phyloP scores from a whole-genome alignment of 2,113 vertebrate genomes.

The Tragelaphus strepsiceros region DNA sequence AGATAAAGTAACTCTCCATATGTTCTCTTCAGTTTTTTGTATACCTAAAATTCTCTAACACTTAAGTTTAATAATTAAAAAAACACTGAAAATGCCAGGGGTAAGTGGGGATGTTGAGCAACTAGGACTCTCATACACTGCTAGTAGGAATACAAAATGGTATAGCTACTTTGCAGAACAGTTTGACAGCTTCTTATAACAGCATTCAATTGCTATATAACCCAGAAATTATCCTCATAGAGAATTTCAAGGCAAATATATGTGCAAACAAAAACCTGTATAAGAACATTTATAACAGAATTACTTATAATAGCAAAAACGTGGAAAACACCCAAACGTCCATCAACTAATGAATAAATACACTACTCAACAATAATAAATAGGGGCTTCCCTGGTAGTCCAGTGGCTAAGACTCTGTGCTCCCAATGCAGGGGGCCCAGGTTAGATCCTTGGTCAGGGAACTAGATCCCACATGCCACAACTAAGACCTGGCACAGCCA shows the following conservation, averaged over 20 bases:
- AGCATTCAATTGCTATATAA: neutral
- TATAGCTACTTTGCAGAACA: neutral
- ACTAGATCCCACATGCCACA: neutral
- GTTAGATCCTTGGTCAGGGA: neutral
- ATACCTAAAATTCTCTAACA: constrained; percentile 12
- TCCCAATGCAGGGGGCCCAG: neutral
- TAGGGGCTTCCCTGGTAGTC: neutral
- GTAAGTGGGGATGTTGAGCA: neutral
- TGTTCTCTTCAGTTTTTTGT: neutral
- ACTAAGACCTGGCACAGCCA: neutral
- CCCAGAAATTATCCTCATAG: neutral
- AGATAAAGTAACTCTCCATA: neutral
- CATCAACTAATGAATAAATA: neutral
- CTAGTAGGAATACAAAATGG: neutral
- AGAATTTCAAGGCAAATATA: constrained; percentile 17
- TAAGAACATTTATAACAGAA: neutral
- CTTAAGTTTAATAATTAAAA: neutral
- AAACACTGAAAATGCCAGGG: neutral
- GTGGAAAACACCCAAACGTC: neutral
- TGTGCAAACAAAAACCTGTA: neutral
- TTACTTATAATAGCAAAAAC: neutral
- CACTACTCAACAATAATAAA: neutral
- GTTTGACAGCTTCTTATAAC: neutral
- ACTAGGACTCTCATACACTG: neutral
- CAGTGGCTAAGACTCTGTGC: neutral